Evolutionary conservation across 2,888 invertebrate species (phyloP), one percentile per base, ranked within the genome.

Genomic region (Pimpla rufipes): DNA sequence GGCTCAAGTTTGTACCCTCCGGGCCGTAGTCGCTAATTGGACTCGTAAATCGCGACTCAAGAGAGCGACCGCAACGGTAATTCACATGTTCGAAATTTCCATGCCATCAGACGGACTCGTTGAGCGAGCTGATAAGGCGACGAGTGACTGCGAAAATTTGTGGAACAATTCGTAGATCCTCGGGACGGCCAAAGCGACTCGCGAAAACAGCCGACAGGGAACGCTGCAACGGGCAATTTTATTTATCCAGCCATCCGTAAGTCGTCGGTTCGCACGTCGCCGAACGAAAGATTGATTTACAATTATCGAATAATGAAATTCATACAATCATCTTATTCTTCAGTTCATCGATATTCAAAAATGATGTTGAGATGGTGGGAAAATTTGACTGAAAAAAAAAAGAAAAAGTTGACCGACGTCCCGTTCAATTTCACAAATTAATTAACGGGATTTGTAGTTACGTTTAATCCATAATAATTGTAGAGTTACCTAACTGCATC

Each of bases 11-110:
- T 70, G 57, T 71, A 74, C 18, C 47, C 64, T 52, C 13, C 68
- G 70, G 47, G 40, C 35, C 13, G 64, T 71, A 59, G 59, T 42
- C 8, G 80, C 74, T 80, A 74, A 83, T 83, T 77, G 73, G 55
- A 64, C 67, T 73, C 71, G 77, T 70, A 68, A 77, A 77, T 80
- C 55, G 74, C 62, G 21, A 79, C 79, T 52, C 55, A 4, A 23
- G 37, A 42, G 55, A 57, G 40, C 23, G 1, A 68, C 29, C 29
- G 29, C 40, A 23, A 47, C 62, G 37, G 21, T 75, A 80, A 84
- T 79, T 85, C 57, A 81, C 85, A 84, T 81, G 84, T 84, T 81
- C 79, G 76, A 52, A 68, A 75, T 78, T 84, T 85, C 73, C 71
- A 79, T 79, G 81, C 79, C 71, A 73, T n/a, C n/a, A n/a, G 73